Percentiles rank a stretch among this genome's conserved stretches.
Conservation (phyloP, 2,113 vertebrate genomes). For the Galeopterus variegatus region DNA sequence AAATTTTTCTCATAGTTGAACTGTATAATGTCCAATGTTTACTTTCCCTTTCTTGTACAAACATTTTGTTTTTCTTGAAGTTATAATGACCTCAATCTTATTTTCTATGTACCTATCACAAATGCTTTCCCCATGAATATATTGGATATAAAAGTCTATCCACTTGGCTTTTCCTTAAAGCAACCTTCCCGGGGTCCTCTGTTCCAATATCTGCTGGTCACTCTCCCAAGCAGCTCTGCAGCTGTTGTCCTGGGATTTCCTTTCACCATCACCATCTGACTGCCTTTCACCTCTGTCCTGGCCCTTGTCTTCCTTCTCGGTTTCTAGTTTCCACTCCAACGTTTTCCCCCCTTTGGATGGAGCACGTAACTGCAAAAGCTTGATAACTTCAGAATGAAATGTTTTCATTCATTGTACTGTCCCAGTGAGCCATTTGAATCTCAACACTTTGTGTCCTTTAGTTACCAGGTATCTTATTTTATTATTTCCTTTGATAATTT, state of each 20-base stretch:
- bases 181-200: neutral
- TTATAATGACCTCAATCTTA: neutral
- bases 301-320: neutral
- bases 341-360: neutral
- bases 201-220: neutral
- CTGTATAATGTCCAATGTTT: neutral
- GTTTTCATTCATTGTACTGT: neutral
- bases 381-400: neutral
- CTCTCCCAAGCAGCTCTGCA: neutral
- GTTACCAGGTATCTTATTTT: neutral
- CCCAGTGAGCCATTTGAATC: neutral
- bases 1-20: slow-evolving; percentile 36
- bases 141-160: neutral
- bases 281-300: neutral
- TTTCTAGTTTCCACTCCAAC: slow-evolving; percentile 9
- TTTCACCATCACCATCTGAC: neutral
- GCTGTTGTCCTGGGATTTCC: neutral
- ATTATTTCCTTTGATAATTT: slow-evolving; percentile 31
- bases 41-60: slow-evolving; percentile 32
- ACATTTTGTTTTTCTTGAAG: neutral
- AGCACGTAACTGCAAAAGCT: neutral
- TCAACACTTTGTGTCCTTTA: neutral
- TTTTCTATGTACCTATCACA: neutral
- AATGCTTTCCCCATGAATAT: neutral
- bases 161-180: neutral